A percentile compares a stretch with the other conserved stretches of the same genome.
phyloP scores from a whole-genome alignment of 1,140 invertebrate species.

The Hetaerina americana region DNA sequence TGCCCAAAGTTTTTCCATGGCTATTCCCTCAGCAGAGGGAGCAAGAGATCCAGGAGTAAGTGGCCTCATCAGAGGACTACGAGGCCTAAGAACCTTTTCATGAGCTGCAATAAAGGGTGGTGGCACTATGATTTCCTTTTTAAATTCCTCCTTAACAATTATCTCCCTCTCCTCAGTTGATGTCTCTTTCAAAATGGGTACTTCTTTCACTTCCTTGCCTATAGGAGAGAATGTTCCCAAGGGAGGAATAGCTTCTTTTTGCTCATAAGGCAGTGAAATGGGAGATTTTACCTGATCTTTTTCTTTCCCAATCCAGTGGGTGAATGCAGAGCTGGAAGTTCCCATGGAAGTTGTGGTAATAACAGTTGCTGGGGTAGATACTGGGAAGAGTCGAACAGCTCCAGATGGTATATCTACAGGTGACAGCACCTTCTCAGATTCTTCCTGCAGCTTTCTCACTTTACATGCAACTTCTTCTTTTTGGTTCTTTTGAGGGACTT shows the following conservation, averaged over 20 bases:
- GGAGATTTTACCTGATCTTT: no score
- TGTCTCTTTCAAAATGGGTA: no score
- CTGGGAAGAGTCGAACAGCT: slow-evolving; percentile 45
- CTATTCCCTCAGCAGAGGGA: slow-evolving; percentile 42
- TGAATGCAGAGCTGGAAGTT: not conserved
- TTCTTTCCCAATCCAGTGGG: not conserved
- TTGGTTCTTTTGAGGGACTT: slow-evolving; percentile 26
- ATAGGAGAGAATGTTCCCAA: no score
- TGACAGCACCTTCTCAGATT: slow-evolving; percentile 39
- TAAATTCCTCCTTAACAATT: not conserved
- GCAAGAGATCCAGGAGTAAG: slow-evolving; percentile 21
- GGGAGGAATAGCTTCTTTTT: no score
- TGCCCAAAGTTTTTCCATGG: slow-evolving; percentile 48
- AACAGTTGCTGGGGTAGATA: slow-evolving; percentile 20
- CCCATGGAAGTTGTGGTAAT: not conserved
- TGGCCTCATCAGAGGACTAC: not conserved
- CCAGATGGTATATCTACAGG: slow-evolving; percentile 45
- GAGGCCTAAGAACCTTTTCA: not conserved
- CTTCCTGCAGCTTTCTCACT: slow-evolving; percentile 44
- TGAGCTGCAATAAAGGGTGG: not conserved
- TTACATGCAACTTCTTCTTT: slow-evolving; percentile 42
- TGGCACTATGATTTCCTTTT: not conserved
- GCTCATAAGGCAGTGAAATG: no score
- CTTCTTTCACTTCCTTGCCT: no score
- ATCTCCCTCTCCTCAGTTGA: slow-evolving; percentile 3